These are phyloP conservation scores for Marronus borbonicus DNA, from an alignment of 2,888 invertebrate species.

Conservation along the genomic window DNA sequence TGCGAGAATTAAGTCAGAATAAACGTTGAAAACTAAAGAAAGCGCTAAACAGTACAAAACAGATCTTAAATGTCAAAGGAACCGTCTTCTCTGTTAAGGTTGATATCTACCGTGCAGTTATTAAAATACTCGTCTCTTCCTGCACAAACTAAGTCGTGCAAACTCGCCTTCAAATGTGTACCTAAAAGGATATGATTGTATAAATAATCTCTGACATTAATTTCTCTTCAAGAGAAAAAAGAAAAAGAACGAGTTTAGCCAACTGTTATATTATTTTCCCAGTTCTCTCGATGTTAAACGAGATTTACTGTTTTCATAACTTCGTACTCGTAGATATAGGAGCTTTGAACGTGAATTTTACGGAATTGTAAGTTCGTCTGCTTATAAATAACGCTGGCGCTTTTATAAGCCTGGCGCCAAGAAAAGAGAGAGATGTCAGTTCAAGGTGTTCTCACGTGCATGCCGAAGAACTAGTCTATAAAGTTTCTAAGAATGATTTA, in stretches of 20 bases:
- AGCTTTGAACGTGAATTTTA: conserved; percentile 16
- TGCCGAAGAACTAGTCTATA: conserved; percentile 13
- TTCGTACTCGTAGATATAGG: conserved; percentile 3
- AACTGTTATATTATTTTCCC: conserved; percentile 23
- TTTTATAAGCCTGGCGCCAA: not conserved
- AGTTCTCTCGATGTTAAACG: conserved; percentile 31
- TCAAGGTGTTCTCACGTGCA: conserved; percentile 2
- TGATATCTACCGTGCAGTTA: too few relatives aligned
- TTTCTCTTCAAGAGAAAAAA: not conserved
- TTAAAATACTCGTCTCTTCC: too few relatives aligned
- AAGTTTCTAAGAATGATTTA: conserved; percentile 11
- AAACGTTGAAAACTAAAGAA: too few relatives aligned
- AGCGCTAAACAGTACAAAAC: too few relatives aligned
- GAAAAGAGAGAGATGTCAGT: not conserved
- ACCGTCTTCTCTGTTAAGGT: too few relatives aligned
- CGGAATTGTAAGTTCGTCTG: conserved; percentile 20
- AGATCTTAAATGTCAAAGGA: too few relatives aligned
- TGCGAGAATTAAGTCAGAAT: too few relatives aligned
- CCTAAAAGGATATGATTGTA: not conserved
- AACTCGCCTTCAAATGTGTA: not conserved
- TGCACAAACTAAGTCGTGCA: too few relatives aligned
- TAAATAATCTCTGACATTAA: conserved; percentile 14
- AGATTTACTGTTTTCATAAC: conserved; percentile 43
- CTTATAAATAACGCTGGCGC: not conserved
- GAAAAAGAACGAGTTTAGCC: not conserved